Evolutionary conservation across 1,140 invertebrate species (phyloP), one percentile per base, ranked within the genome.

Genomic region (Hyles vespertilio): DNA sequence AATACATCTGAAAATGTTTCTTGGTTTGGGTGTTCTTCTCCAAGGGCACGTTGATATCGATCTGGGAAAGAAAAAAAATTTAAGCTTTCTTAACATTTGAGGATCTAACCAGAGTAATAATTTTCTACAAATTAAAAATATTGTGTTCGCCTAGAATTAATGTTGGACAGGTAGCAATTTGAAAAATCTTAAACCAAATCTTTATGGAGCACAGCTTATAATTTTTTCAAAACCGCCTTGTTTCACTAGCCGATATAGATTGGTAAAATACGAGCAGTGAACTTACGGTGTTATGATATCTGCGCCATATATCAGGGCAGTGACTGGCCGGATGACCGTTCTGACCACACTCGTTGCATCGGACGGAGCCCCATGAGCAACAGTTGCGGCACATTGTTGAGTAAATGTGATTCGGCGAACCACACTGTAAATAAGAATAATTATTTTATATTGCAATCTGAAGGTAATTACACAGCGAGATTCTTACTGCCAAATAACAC

Each of bases 301-400:
- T 87, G 51, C 93, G 90, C 93, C 93, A 94, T 44, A 92, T 81
- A 78, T 94, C 93, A 2, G 93, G 93, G 71, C 93, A 94, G 66
- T 88, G 75, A 2, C 86, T 81, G n/a, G 72, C 63, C 5, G 78
- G 77, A 70, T 94, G 93, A 3, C 93, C 93, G 32, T 67, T 57
- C 63, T 91, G 89, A 59, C 89, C 89, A 67, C 93, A 94, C 63
- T 91, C 81, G 22, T 77, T 77, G 65, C 93, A 94, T 22, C 72
- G 70, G 0, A 91, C 59, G 11, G 75, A 83, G 34, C 73, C 70
- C 74, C 92, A 92, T 47, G 85, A 81, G 32, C 89, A 82, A 64
- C 93, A 94, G 58, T 91, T 92, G 67, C 90, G 90, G 72, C 91
- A 91, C 74, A 87, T 92, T 6, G 89, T 88, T 32, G 89, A 89